Evolutionary conservation across 2,113 vertebrate genomes (phyloP).

Genomic region (Lanius ludovicianus): DNA sequence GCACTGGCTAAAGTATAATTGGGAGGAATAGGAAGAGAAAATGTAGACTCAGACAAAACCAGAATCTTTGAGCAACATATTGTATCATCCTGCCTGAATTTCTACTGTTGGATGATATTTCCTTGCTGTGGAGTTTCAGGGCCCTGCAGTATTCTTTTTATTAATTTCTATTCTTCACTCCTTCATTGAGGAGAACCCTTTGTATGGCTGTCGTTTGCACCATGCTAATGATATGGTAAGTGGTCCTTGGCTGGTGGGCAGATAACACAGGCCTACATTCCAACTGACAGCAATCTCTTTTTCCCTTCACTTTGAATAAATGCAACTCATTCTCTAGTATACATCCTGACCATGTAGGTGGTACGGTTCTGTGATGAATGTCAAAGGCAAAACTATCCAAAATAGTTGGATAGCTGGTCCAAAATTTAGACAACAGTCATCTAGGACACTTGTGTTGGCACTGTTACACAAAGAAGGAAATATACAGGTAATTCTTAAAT

Average conservation of each 20-base stretch:
- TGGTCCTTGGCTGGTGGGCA: not conserved
- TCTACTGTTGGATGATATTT: not conserved
- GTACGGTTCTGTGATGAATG: not conserved
- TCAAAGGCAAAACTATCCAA: not conserved
- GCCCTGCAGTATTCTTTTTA: not conserved
- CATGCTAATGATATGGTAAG: not conserved
- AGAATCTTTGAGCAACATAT: not conserved
- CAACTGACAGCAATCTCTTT: not conserved
- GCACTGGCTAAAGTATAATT: not conserved
- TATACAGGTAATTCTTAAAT: not conserved
- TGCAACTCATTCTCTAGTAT: not conserved
- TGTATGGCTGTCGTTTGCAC: not conserved
- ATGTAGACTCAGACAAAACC: not conserved
- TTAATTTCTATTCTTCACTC: not conserved
- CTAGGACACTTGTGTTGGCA: not conserved
- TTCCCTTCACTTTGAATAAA: not conserved
- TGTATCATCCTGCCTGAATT: not conserved
- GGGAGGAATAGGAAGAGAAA: not conserved
- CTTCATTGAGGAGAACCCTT: not conserved
- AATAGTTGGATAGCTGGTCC: not conserved
- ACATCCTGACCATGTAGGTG: not conserved
- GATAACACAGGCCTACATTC: not conserved
- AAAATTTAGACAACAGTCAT: not conserved
- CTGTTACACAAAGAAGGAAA: not conserved
- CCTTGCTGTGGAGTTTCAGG: not conserved